A percentile compares a stretch with the other conserved stretches of the same genome.
These are phyloP conservation scores for Aphidius colemani DNA, from an alignment of 2,888 invertebrate species.

Conservation along the genomic window DNA sequence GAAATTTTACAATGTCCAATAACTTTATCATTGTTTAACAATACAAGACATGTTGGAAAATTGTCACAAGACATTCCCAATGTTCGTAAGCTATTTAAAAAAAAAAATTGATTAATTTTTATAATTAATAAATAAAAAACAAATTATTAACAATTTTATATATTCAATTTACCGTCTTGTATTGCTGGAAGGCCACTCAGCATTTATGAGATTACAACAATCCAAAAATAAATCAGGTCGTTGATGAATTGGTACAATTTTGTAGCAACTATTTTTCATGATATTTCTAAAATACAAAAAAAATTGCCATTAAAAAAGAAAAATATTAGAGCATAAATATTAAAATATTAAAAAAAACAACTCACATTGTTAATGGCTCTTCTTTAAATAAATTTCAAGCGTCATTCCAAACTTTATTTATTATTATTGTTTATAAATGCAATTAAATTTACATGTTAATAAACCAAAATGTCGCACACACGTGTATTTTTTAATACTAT, in stretches of 20 bases:
- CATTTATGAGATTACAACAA: slow-evolving; percentile 78
- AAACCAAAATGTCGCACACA: background rate
- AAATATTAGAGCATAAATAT: background rate
- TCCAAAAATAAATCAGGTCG: slow-evolving; percentile 72
- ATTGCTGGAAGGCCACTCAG: slow-evolving; percentile 86
- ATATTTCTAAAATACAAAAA: slow-evolving; percentile 40
- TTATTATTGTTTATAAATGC: background rate
- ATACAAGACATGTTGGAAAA: slow-evolving; percentile 74
- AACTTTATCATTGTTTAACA: slow-evolving; percentile 66
- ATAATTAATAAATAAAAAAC: background rate
- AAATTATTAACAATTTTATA: slow-evolving; percentile 18
- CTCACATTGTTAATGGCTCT: slow-evolving; percentile 33
- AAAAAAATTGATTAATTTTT: background rate
- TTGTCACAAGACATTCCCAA: slow-evolving; percentile 74
- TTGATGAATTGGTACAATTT: slow-evolving; percentile 73
- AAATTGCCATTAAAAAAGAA: background rate
- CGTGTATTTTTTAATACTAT: background rate
- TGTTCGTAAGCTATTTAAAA: slow-evolving; percentile 66
- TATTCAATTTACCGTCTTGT: slow-evolving; percentile 66
- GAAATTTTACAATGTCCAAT: slow-evolving; percentile 83
- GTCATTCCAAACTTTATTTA: slow-evolving; percentile 22
- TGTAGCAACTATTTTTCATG: slow-evolving; percentile 47
- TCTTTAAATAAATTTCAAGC: slow-evolving; percentile 30
- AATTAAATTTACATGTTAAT: background rate
- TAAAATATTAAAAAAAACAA: slow-evolving; percentile 3